phyloP scores from a whole-genome alignment of 2,888 invertebrate genomes.

The Papilio gigon region DNA sequence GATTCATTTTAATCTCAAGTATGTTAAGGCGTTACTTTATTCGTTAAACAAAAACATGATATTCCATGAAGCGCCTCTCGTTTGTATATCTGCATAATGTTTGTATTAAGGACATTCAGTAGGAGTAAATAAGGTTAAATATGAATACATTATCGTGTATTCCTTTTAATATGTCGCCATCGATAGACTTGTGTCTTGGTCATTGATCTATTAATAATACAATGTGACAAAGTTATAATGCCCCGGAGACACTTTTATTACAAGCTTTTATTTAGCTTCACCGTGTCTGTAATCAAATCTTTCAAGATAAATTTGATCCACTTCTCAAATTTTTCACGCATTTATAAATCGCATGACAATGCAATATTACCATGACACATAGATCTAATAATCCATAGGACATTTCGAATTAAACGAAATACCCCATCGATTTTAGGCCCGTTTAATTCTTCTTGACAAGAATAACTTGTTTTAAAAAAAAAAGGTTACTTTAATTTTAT shows the following conservation, averaged over 20 bases:
- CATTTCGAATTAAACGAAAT: no score
- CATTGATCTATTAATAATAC: neutral
- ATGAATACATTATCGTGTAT: slow-evolving; percentile 17
- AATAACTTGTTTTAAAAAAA: no score
- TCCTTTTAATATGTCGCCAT: slow-evolving; percentile 41
- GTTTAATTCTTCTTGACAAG: no score
- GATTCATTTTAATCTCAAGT: neutral
- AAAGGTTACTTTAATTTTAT: no score
- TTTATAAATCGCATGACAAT: no score
- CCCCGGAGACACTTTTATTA: neutral
- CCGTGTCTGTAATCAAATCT: no score
- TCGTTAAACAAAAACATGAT: neutral
- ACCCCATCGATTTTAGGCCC: no score
- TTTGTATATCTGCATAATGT: slow-evolving; percentile 23
- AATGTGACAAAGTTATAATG: neutral
- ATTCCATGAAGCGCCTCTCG: neutral
- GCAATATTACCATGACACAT: no score
- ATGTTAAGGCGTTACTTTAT: neutral
- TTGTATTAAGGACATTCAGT: slow-evolving; percentile 21
- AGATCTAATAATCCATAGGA: no score
- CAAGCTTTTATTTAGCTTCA: no score
- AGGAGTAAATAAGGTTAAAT: slow-evolving; percentile 10
- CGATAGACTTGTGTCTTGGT: slow-evolving; percentile 56
- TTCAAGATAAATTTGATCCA: no score
- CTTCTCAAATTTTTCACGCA: no score